Conservation (phyloP, 2,113 vertebrate genomes). For the Tragulus kanchil region DNA sequence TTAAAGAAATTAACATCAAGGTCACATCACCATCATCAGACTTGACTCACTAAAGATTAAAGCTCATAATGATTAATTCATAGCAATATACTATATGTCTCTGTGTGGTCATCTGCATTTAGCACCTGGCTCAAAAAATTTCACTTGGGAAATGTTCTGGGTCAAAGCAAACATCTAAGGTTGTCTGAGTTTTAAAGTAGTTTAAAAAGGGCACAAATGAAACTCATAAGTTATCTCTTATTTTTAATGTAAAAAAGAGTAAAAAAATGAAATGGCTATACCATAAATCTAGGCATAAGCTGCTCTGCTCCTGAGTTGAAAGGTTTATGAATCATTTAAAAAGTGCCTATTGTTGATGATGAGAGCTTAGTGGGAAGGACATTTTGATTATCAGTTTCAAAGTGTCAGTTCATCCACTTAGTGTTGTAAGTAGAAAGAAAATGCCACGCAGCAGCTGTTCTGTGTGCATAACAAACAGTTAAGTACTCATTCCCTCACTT, state of each 20-base stretch:
- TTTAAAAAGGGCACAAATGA: slow-evolving; percentile 17
- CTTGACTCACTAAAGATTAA: slow-evolving; percentile 14
- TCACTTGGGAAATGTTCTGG: slow-evolving; percentile 4
- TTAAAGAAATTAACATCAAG: slow-evolving; percentile 50
- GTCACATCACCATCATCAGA: background rate
- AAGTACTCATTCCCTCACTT: slow-evolving; percentile 13
- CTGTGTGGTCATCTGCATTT: background rate
- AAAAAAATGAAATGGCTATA: background rate
- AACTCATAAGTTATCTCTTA: background rate
- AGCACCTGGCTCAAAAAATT: background rate
- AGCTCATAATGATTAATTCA: slow-evolving; percentile 37
- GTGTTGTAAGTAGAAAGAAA: slow-evolving; percentile 51
- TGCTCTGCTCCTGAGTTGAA: background rate
- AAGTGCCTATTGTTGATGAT: slow-evolving; percentile 1
- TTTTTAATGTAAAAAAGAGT: slow-evolving; percentile 19
- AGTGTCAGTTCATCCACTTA: slow-evolving; percentile 49
- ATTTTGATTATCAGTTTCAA: slow-evolving; percentile 58
- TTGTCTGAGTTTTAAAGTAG: background rate
- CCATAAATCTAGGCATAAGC: background rate
- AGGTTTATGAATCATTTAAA: slow-evolving; percentile 57
- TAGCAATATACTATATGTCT: background rate
- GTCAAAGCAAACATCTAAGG: background rate
- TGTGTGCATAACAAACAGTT: background rate
- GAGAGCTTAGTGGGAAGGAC: slow-evolving; percentile 33
- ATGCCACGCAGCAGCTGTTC: slow-evolving; percentile 22